phyloP scores from a whole-genome alignment of 2,797 vertebrate species.

The Coccyzus lansbergi region DNA sequence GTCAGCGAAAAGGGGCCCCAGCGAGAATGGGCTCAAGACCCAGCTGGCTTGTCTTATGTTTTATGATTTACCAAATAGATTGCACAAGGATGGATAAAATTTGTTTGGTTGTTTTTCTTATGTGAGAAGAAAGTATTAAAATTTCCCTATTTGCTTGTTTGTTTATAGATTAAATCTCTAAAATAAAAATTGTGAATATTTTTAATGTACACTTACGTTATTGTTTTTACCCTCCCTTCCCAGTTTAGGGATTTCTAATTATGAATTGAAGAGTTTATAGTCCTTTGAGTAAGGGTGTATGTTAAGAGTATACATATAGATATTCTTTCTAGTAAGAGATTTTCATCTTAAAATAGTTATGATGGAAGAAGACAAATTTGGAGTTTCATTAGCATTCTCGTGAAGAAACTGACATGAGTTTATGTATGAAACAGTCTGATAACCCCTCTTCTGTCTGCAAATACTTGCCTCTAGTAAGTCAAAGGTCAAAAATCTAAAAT shows the following conservation, averaged over 20 bases:
- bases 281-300: background rate
- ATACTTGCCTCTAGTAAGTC: background rate
- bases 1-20: background rate
- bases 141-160: background rate
- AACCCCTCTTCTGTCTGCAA: background rate
- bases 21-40: background rate
- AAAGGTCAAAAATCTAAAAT: conserved; percentile 21
- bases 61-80: background rate
- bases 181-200: background rate
- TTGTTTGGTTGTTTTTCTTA: background rate
- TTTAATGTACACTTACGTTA: background rate
- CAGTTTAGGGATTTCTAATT: background rate
- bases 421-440: background rate
- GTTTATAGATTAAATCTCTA: background rate
- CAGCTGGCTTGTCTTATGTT: conserved; percentile 29
- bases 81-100: background rate
- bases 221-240: rapidly evolving
- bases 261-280: background rate
- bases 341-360: background rate
- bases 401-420: background rate
- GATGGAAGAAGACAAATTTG: background rate
- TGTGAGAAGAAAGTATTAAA: background rate
- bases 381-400: background rate
- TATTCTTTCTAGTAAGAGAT: background rate
- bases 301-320: background rate